phyloP scores from a whole-genome alignment of 2,797 vertebrate genomes.

The Lophius americanus region DNA sequence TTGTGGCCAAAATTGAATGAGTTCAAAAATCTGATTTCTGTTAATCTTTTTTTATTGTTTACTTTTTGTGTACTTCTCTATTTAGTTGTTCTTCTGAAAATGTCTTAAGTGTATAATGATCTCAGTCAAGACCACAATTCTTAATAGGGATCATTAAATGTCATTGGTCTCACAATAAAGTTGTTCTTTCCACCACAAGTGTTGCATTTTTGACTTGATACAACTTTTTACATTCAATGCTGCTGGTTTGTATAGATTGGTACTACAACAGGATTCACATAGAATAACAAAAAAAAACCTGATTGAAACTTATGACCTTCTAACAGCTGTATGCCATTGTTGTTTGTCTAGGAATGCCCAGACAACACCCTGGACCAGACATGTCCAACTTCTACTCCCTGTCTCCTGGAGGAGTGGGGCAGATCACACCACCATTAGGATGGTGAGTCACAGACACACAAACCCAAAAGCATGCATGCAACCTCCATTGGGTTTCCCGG shows the following conservation, averaged over 20 bases:
- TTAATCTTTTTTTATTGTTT: neutral
- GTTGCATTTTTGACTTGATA: neutral
- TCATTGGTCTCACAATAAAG: neutral
- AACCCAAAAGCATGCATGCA: slow-evolving; percentile 29
- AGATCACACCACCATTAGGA: slow-evolving; percentile 97
- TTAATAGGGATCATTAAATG: neutral
- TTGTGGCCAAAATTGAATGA: neutral
- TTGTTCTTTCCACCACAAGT: too few relatives aligned
- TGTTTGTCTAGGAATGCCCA: slow-evolving; percentile 88
- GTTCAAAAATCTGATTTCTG: too few relatives aligned
- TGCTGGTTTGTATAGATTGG: neutral
- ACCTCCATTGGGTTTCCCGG: slow-evolving; percentile 60
- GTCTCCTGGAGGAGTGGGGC: slow-evolving; percentile 94
- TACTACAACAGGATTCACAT: neutral
- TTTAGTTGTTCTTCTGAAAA: neutral
- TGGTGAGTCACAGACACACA: slow-evolving; percentile 86
- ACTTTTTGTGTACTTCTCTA: neutral
- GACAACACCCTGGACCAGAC: slow-evolving; percentile 94
- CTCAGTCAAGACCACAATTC: too few relatives aligned
- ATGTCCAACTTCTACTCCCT: slow-evolving; percentile 97
- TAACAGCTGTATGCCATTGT: slow-evolving; percentile 21
- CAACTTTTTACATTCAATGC: neutral
- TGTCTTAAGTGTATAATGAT: neutral
- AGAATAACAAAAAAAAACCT: neutral
- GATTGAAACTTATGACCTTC: neutral